These are phyloP conservation scores for Ochotona curzoniae DNA, from an alignment of 2,113 vertebrate genomes.

Conservation along the genomic window DNA sequence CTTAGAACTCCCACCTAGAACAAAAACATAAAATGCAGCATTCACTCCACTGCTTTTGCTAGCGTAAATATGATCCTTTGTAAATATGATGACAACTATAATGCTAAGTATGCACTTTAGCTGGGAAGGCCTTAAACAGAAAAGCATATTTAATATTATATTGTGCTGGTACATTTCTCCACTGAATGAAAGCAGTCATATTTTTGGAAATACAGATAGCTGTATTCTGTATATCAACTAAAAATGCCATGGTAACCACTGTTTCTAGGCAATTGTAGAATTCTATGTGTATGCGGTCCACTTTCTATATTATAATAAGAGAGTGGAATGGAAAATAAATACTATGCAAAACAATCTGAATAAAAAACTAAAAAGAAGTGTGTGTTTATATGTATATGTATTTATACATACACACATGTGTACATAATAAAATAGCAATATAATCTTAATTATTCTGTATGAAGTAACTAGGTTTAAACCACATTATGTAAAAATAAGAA, in stretches of 20 bases:
- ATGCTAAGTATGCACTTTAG: neutral
- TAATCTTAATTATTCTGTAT: constrained; percentile 29
- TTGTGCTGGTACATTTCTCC: constrained; percentile 35
- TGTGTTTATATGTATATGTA: neutral
- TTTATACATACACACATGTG: neutral
- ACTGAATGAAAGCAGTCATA: constrained; percentile 71
- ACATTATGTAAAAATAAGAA: constrained; percentile 37
- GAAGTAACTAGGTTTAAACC: constrained; percentile 42
- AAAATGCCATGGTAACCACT: constrained; percentile 74
- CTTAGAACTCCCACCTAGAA: neutral
- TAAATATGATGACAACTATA: constrained; percentile 39
- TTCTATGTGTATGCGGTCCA: constrained; percentile 48
- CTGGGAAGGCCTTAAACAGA: neutral
- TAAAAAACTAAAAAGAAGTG: neutral
- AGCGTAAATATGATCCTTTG: neutral
- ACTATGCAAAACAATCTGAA: neutral
- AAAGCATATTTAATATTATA: constrained; percentile 24
- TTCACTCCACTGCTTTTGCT: neutral
- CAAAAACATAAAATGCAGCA: neutral
- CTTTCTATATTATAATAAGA: constrained; percentile 42
- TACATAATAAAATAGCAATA: neutral
- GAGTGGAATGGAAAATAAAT: constrained; percentile 37
- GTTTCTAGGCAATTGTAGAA: constrained; percentile 76
- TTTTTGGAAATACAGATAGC: constrained; percentile 74
- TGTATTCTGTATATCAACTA: constrained; percentile 62